Evolutionary conservation across 23 tunicate species (phyloP).

Genomic region (Phallusia fumigata): DNA sequence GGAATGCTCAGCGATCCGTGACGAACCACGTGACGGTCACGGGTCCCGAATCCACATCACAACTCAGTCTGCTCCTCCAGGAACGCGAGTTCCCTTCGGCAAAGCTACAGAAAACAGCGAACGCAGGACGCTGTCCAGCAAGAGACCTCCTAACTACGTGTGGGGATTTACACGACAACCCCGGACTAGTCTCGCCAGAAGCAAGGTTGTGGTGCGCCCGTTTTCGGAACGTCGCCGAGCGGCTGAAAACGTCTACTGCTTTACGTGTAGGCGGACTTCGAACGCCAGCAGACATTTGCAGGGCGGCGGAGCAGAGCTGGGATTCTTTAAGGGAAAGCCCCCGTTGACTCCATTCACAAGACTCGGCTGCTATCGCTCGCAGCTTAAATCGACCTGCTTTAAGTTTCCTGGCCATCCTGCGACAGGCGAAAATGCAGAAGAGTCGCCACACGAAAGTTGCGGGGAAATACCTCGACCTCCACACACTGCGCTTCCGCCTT

Average conservation of each 20-base stretch:
- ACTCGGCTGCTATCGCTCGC: slow-evolving; percentile 42
- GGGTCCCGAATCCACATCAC: neutral
- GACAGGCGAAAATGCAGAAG: neutral
- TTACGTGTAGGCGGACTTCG: slow-evolving; percentile 6
- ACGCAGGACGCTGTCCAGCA: neutral
- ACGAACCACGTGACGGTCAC: no score
- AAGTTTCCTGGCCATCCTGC: neutral
- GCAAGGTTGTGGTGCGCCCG: slow-evolving; percentile 17
- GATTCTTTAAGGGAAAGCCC: slow-evolving; percentile 47
- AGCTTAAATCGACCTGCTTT: neutral
- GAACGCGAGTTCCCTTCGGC: neutral
- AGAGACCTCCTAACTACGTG: slow-evolving; percentile 1
- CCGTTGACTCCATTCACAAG: slow-evolving; percentile 33
- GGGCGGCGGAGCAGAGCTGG: slow-evolving; percentile 15
- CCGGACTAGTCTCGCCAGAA: neutral
- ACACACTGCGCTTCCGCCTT: neutral
- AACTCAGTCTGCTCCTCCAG: neutral
- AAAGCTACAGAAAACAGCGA: neutral
- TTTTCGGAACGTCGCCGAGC: slow-evolving; percentile 26
- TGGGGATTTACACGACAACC: neutral
- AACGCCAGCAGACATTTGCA: neutral
- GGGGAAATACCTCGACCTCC: neutral
- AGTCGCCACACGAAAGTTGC: neutral
- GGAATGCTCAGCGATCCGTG: no score
- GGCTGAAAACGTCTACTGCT: slow-evolving; percentile 2